Evolutionary conservation across 1,140 invertebrate genomes (phyloP), one percentile per base, ranked within the genome.

Genomic region (Drosophila leontia): DNA sequence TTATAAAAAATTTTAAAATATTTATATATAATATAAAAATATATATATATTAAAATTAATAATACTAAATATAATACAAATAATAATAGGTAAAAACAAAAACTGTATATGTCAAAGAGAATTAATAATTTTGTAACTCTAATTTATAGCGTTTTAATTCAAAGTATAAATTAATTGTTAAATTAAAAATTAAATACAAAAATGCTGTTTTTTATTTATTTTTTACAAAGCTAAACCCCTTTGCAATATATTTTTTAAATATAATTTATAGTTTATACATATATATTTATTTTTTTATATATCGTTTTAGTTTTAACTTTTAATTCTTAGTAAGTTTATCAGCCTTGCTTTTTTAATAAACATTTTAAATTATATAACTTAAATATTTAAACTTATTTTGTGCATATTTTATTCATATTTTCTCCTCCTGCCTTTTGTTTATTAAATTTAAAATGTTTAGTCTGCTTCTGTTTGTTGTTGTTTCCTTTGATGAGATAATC

Each of bases 401-500:
- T 34, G 9, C 7, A 13, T 17, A 19, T 19, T 13, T 7, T 1
- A 5, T 3, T 7, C 0, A 53, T 12, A 19, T 15, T 37, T 19
- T 19, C 0, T 7, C 7, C 0, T 6, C 15, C 26, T 3, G 5
- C 0, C 4, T 50, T 32, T 7, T 34, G 2, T 17, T 34, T 56
- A 26, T 39, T 7, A 39, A 56, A 26, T 56, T 23, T 39, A 39
- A 39, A 39, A 39, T 39, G 8, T 12, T 53, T 19, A 34, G 12
- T 26, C 15, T 1, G 15, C 8, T 12, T 19, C 0, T 26, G 12
- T 39, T 56, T 39, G 7, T 39, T 15, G 13, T 34, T 51, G 5
- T n/a, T 26, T 3, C 34, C 53, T 56, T 56, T 56, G 35, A 56
- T 56, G 13, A 3, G 35, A 56, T 56, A 39, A 56, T 56, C 35